A percentile compares a stretch with the other conserved stretches of the same genome.
phyloP scores from a whole-genome alignment of 2,797 vertebrate genomes.

The Coendou prehensilis region DNA sequence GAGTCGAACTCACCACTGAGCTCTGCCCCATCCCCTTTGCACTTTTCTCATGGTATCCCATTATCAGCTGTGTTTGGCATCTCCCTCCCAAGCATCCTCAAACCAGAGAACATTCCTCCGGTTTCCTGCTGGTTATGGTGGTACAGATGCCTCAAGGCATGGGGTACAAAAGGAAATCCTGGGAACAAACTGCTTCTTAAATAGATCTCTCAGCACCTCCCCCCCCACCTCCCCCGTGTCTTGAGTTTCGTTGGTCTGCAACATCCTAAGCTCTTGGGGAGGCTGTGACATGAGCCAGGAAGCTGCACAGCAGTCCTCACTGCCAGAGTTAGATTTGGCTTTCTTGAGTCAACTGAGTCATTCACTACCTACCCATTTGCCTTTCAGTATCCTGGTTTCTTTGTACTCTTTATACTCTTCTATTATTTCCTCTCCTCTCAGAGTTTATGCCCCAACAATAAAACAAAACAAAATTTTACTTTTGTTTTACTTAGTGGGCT shows the following conservation, averaged over 20 bases:
- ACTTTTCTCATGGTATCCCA: neutral
- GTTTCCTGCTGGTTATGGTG: neutral
- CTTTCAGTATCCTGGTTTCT: neutral
- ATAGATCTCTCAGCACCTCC: neutral
- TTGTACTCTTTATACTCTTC: neutral
- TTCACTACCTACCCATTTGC: neutral
- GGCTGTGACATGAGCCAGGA: neutral
- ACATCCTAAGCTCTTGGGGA: neutral
- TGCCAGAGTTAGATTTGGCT: neutral
- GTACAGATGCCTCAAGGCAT: neutral
- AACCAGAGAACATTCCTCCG: neutral
- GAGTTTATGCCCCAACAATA: conserved; percentile 5
- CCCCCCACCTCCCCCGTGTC: neutral
- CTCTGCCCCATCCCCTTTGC: neutral
- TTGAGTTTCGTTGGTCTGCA: neutral
- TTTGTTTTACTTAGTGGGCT: neutral
- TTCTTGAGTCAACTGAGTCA: neutral
- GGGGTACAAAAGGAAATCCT: neutral
- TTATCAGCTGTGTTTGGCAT: neutral
- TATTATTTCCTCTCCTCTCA: neutral
- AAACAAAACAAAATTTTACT: neutral
- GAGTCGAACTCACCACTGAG: neutral
- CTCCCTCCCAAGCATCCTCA: too few species aligned
- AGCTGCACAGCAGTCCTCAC: neutral
- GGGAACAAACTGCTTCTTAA: neutral